These are phyloP conservation scores for Sebastes flavidus DNA, from an alignment of 2,797 vertebrate genomes.

Conservation along the genomic window DNA sequence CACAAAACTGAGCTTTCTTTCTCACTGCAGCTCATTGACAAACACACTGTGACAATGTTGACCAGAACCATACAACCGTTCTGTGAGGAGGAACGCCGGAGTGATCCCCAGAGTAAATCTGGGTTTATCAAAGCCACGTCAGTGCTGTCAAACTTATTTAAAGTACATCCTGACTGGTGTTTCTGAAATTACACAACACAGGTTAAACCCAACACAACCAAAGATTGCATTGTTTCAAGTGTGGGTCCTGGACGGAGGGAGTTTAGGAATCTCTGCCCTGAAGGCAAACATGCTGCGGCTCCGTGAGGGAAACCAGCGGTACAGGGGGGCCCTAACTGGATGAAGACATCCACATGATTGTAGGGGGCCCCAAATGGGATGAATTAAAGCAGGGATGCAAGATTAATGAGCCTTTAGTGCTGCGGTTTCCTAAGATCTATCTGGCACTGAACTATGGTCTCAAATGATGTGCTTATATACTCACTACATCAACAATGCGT, in stretches of 20 bases:
- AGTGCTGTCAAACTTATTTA: conserved; percentile 23
- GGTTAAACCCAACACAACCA: conserved; percentile 5
- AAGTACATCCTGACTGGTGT: not conserved
- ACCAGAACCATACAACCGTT: conserved; percentile 8
- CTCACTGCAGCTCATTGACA: conserved; percentile 11
- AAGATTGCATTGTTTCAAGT: conserved; percentile 19
- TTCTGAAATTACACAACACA: not conserved
- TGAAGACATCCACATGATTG: conserved; percentile 23
- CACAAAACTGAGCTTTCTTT: not conserved
- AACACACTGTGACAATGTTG: conserved; percentile 26
- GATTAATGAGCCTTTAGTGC: conserved; percentile 10
- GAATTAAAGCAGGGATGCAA: not conserved
- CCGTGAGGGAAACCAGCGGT: conserved; percentile 8
- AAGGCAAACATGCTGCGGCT: conserved; percentile 35
- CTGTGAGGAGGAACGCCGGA: conserved; percentile 13
- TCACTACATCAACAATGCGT: not conserved
- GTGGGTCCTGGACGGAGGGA: conserved; percentile 2
- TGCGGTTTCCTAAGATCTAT: conserved; percentile 7
- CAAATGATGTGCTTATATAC: not conserved
- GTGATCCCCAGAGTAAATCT: not conserved
- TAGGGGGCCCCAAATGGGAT: conserved; percentile 12
- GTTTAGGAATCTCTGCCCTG: conserved; percentile 31
- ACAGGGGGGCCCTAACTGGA: conserved; percentile 4
- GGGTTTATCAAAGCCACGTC: conserved; percentile 24
- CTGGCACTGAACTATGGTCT: not conserved